Conservation (phyloP, 2,797 vertebrate genomes). For the Tapirus indicus region DNA sequence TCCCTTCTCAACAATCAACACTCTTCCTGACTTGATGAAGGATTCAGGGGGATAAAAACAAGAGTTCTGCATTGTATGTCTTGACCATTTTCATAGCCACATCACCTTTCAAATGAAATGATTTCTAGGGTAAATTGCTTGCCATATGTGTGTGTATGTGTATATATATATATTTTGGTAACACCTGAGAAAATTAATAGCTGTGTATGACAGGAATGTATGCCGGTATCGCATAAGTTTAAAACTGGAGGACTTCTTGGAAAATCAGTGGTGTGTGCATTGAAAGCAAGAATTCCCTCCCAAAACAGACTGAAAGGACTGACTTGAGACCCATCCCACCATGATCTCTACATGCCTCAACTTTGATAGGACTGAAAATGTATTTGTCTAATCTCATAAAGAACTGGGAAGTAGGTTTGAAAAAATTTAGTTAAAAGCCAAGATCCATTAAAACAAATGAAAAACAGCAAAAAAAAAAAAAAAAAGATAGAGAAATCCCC, state of each 20-base stretch:
- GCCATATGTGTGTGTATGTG: neutral
- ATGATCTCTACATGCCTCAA: neutral
- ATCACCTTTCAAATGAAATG: neutral
- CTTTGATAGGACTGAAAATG: neutral
- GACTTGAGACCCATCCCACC: neutral
- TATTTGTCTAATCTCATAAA: neutral
- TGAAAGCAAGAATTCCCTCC: neutral
- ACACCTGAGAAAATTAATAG: neutral
- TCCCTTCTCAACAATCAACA: neutral
- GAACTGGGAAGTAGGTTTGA: neutral
- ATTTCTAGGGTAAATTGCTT: neutral
- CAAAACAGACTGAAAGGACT: neutral
- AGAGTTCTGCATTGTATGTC: neutral
- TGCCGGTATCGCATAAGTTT: rapidly evolving
- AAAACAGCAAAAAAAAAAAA: neutral
- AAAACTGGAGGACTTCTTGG: neutral
- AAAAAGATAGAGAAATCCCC: neutral
- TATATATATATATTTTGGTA: neutral
- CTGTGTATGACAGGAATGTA: neutral
- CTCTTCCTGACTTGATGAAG: neutral
- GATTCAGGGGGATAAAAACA: neutral
- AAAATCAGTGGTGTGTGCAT: neutral
- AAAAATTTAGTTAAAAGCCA: neutral
- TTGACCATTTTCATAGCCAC: neutral
- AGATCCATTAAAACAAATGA: neutral